Conservation (phyloP, 2,113 vertebrate species). For the Benitochromis conjunctus region DNA sequence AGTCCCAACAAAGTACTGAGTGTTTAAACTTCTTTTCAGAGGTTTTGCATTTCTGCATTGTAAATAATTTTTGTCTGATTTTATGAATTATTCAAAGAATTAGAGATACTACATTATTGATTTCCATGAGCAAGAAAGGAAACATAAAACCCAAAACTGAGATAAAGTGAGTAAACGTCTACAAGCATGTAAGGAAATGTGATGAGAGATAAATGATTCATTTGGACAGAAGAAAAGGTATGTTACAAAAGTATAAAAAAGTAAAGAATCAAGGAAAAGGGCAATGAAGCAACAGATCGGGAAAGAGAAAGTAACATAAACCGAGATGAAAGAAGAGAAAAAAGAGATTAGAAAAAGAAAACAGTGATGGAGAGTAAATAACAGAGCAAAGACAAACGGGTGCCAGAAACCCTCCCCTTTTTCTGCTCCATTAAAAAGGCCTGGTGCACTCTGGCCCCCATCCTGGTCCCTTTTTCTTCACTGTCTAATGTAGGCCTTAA, state of each 20-base stretch:
- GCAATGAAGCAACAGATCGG: neutral
- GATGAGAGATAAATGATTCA: neutral
- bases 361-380: neutral
- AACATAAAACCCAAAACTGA: neutral
- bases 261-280: neutral
- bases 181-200: neutral
- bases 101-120: neutral
- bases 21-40: neutral
- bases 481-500: slow-evolving; percentile 47
- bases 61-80: neutral
- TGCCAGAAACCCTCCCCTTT: slow-evolving; percentile 19
- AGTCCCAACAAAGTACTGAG: neutral
- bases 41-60: neutral
- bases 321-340: neutral
- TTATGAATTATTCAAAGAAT: neutral
- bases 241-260: neutral
- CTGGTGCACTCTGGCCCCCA: slow-evolving; percentile 2
- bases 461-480: slow-evolving; percentile 11
- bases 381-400: slow-evolving; percentile 8
- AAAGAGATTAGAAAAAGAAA: neutral
- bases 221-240: neutral
- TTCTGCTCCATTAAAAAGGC: slow-evolving; percentile 42
- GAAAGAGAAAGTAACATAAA: neutral
- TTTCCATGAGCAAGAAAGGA: neutral
- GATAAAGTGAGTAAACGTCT: neutral